These are phyloP conservation scores for Orius laevigatus DNA, from an alignment of 1,140 invertebrate species.

Conservation along the genomic window DNA sequence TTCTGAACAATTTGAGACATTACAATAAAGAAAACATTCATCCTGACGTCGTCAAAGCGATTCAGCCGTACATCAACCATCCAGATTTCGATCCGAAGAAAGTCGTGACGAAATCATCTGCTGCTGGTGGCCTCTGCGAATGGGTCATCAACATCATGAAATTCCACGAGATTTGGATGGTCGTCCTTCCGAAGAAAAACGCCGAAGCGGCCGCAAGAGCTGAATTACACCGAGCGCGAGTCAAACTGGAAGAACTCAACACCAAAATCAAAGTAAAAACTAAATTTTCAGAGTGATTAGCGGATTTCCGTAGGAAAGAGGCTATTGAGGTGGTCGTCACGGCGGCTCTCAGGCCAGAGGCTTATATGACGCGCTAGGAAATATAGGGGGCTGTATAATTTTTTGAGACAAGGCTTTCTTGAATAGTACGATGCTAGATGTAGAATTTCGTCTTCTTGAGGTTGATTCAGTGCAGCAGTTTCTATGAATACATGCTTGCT, in stretches of 20 bases:
- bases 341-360: no score
- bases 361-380: no score
- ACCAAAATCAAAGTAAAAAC: conserved; percentile 35
- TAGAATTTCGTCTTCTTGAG: no score
- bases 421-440: no score
- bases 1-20: conserved; percentile 67
- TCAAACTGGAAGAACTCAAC: conserved; percentile 52
- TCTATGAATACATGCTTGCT: no score
- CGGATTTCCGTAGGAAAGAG: no score
- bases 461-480: no score
- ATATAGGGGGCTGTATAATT: no score
- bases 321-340: no score
- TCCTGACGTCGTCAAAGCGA: conserved; percentile 64
- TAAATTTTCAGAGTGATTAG: not conserved
- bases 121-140: conserved; percentile 76
- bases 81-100: conserved; percentile 74
- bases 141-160: conserved; percentile 89
- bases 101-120: conserved; percentile 68
- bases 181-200: conserved; percentile 78
- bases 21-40: conserved; percentile 93
- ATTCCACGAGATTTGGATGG: conserved; percentile 84
- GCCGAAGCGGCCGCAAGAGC: conserved; percentile 64
- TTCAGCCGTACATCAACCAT: conserved; percentile 32
- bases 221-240: conserved; percentile 61
- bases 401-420: no score